Conservation (phyloP, 2,113 vertebrate species). For the Tichodroma muraria region DNA sequence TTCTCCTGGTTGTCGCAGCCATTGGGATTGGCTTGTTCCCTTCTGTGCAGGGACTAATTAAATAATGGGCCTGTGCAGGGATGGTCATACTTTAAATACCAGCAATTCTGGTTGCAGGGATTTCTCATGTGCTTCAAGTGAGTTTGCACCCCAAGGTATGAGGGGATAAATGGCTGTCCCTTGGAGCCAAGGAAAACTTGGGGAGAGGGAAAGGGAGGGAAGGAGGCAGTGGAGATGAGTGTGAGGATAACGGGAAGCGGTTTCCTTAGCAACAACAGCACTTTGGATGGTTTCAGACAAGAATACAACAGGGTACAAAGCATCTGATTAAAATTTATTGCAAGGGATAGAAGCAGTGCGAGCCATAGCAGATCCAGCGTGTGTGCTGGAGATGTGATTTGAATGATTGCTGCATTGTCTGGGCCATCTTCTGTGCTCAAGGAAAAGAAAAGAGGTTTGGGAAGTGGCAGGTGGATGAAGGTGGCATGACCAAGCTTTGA, state of each 20-base stretch:
- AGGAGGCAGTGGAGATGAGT: not conserved
- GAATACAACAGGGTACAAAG: slow-evolving; percentile 62
- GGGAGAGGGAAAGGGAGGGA: not conserved
- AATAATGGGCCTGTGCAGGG: not conserved
- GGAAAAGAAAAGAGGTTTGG: not conserved
- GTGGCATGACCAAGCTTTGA: not conserved
- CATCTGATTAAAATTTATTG: slow-evolving; percentile 72
- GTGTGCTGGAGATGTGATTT: not conserved
- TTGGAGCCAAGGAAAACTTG: not conserved
- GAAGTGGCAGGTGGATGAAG: not conserved
- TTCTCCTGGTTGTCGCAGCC: not conserved
- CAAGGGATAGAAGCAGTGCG: not conserved
- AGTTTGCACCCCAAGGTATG: not conserved
- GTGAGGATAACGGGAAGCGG: slow-evolving; percentile 36
- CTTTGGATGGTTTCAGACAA: slow-evolving; percentile 62
- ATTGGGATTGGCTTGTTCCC: not conserved
- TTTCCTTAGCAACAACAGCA: slow-evolving; percentile 56
- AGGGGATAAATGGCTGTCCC: not conserved
- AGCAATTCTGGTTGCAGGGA: not conserved
- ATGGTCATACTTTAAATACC: not conserved
- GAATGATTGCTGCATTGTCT: slow-evolving; percentile 15
- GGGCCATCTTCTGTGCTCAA: not conserved
- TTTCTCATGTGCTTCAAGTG: not conserved
- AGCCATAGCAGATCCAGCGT: not conserved
- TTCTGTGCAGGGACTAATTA: not conserved